phyloP scores from a whole-genome alignment of 1,140 invertebrate genomes.

The Dufourea novaeangliae region DNA sequence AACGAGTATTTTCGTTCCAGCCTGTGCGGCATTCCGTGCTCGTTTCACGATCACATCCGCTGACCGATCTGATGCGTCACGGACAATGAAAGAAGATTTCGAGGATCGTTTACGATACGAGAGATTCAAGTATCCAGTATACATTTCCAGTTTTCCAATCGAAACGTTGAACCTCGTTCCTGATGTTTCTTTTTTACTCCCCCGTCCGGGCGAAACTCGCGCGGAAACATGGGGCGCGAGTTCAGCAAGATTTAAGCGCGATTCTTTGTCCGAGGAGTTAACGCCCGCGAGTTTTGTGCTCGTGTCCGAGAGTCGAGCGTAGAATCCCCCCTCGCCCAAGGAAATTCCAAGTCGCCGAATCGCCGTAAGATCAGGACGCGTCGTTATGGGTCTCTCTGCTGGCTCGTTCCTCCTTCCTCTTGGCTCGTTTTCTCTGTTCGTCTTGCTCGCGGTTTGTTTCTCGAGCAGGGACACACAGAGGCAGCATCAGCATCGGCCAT shows the following conservation, averaged over 20 bases:
- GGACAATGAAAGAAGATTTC: neutral
- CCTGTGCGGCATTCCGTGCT: neutral
- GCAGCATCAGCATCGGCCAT: constrained; percentile 34
- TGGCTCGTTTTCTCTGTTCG: neutral
- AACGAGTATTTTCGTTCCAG: neutral
- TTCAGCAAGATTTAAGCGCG: constrained; percentile 55
- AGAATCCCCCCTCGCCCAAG: constrained; percentile 40
- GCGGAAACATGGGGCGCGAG: constrained; percentile 28
- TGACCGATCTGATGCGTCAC: neutral
- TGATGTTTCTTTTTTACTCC: neutral
- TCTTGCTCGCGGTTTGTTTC: constrained; percentile 23
- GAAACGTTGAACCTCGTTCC: too few relatives aligned
- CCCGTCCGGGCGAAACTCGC: neutral
- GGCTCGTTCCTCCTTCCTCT: constrained; percentile 14
- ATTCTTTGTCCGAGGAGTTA: constrained; percentile 62
- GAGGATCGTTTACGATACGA: too few relatives aligned
- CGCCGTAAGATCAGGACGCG: constrained; percentile 74
- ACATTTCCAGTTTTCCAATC: neutral
- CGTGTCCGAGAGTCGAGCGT: constrained; percentile 44
- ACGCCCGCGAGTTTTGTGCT: constrained; percentile 59
- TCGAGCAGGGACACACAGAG: constrained; percentile 37
- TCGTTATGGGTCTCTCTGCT: constrained; percentile 74
- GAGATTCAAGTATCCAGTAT: too few relatives aligned
- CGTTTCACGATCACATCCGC: neutral
- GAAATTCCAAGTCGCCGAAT: constrained; percentile 72